Percentiles rank a stretch among this genome's conserved stretches.
Conservation (phyloP, 2,888 invertebrate genomes). For the Acanthopleura granulata region DNA sequence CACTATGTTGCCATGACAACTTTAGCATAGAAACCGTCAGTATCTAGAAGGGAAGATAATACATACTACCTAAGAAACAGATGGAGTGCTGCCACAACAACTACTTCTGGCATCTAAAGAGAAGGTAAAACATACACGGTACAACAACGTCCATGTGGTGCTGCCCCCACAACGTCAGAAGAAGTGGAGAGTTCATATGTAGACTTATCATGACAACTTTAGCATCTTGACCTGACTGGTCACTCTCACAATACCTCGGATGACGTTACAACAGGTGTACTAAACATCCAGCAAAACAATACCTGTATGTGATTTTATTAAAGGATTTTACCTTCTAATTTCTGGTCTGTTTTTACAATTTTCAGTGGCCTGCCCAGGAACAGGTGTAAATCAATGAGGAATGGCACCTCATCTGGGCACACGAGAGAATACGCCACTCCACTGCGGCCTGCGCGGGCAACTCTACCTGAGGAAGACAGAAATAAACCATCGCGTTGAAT, state of each 20-base stretch:
- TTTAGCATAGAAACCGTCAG: slow-evolving; percentile 80
- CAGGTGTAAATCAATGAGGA: slow-evolving; percentile 92
- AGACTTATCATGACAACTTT: too few relatives aligned
- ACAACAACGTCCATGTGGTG: too few relatives aligned
- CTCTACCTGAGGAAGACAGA: slow-evolving; percentile 75
- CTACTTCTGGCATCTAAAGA: too few relatives aligned
- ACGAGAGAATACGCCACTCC: slow-evolving; percentile 94
- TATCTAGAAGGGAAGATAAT: slow-evolving; percentile 40
- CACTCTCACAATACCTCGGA: too few relatives aligned
- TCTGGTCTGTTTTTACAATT: slow-evolving; percentile 43
- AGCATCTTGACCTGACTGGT: too few relatives aligned
- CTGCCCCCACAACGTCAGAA: too few relatives aligned
- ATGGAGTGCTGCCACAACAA: too few relatives aligned
- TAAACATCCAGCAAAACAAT: neutral
- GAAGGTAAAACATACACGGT: too few relatives aligned
- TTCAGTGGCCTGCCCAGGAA: slow-evolving; percentile 87
- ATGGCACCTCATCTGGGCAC: slow-evolving; percentile 90
- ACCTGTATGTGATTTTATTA: neutral
- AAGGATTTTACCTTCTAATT: neutral
- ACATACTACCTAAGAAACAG: too few relatives aligned
- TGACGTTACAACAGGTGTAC: neutral
- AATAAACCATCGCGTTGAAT: too few relatives aligned
- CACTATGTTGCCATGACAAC: too few relatives aligned
- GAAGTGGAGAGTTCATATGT: too few relatives aligned
- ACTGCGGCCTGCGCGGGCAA: slow-evolving; percentile 92